Percentiles rank a stretch among this genome's conserved stretches.
Conservation (phyloP, 1,140 invertebrate species). For the Agrilus planipennis region DNA sequence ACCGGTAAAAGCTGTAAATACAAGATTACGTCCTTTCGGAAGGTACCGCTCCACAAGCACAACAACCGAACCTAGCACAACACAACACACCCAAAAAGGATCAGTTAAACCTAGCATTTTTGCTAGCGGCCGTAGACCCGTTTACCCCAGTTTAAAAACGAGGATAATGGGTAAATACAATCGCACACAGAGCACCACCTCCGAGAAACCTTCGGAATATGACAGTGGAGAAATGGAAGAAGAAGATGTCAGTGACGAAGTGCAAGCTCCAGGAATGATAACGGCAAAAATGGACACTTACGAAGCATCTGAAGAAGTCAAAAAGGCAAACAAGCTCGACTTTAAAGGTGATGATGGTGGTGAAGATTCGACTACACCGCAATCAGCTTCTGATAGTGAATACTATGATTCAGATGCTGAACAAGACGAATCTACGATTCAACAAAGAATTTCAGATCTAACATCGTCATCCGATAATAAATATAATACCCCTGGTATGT, state of each 20-base stretch:
- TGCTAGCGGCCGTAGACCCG: slow-evolving; percentile 20
- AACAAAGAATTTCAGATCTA: slow-evolving; percentile 44
- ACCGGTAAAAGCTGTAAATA: slow-evolving; percentile 22
- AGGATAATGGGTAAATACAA: slow-evolving; percentile 23
- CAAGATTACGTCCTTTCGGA: slow-evolving; percentile 28
- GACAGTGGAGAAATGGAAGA: slow-evolving; percentile 2
- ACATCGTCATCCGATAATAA: slow-evolving; percentile 44
- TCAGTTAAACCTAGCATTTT: slow-evolving; percentile 31
- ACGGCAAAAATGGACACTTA: not conserved
- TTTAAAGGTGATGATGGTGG: not conserved
- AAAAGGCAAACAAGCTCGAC: not conserved
- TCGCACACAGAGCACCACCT: slow-evolving; percentile 9
- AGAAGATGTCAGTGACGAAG: not conserved
- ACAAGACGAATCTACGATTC: slow-evolving; percentile 17
- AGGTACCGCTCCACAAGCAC: slow-evolving; percentile 20
- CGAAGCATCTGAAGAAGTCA: not conserved
- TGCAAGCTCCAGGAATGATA: no score
- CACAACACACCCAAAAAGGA: slow-evolving; percentile 16
- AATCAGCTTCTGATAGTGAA: not conserved
- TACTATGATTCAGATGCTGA: not conserved
- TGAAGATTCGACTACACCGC: not conserved
- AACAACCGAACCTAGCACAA: slow-evolving; percentile 10
- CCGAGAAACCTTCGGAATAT: slow-evolving; percentile 8
- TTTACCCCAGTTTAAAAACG: slow-evolving; percentile 20
- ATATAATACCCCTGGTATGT: slow-evolving; percentile 43